Evolutionary conservation across 2,797 vertebrate species (phyloP).

Genomic region (Lacerta agilis): DNA sequence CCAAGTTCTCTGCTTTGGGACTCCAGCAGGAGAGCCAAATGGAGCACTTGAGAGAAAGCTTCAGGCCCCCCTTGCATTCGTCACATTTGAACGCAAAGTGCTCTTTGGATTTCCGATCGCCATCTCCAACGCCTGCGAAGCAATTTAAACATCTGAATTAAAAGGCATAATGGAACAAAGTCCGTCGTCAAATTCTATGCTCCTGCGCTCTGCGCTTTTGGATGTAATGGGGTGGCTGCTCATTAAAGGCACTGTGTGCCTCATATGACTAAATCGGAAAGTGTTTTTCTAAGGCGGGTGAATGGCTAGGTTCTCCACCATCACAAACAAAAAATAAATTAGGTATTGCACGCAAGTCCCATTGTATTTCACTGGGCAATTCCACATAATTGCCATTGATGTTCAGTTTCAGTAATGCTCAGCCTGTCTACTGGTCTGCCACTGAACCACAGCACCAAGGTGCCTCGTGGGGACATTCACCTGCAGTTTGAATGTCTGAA

Average conservation of each 20-base stretch:
- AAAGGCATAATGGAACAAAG: not conserved
- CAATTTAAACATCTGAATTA: conserved; percentile 1
- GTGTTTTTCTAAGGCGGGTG: not conserved
- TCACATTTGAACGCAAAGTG: not conserved
- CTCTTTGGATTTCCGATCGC: not conserved
- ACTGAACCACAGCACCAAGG: not conserved
- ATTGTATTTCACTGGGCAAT: not conserved
- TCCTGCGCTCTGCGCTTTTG: not conserved
- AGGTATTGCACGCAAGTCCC: not conserved
- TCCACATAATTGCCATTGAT: not conserved
- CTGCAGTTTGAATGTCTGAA: too few relatives aligned
- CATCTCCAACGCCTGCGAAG: not conserved
- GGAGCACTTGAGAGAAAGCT: not conserved
- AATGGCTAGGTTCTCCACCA: not conserved
- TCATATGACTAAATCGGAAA: not conserved
- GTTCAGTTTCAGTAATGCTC: too few relatives aligned
- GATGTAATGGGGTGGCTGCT: not conserved
- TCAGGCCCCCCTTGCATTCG: not conserved
- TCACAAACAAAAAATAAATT: too few relatives aligned
- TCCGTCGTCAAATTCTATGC: not conserved
- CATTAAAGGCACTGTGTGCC: not conserved
- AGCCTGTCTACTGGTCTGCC: too few relatives aligned
- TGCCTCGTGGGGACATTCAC: too few relatives aligned
- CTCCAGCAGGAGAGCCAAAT: not conserved
- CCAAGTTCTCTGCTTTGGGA: not conserved